Conservation (phyloP, 2,888 invertebrate species). For the Zootermopsis nevadensis region DNA sequence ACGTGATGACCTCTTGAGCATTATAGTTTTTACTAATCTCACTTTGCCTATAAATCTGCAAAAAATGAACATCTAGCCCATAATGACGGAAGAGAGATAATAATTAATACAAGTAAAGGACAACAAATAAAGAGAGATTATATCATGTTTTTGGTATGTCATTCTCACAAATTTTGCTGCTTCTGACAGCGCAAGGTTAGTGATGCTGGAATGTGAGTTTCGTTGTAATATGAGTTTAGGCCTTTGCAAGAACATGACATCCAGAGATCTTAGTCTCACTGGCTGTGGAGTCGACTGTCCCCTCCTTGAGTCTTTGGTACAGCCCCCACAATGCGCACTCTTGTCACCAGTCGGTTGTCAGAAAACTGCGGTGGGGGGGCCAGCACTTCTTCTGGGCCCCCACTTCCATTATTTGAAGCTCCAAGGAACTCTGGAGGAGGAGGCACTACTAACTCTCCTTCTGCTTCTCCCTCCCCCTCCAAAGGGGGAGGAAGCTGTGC, state of each 20-base stretch:
- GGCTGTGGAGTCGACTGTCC: conserved; percentile 49
- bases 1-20: conserved; percentile 5
- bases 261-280: conserved; percentile 28
- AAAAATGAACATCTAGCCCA: conserved; percentile 28
- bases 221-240: conserved; percentile 4
- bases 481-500: conserved; percentile 85
- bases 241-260: background rate
- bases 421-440: conserved; percentile 72
- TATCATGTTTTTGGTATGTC: background rate
- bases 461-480: conserved; percentile 74
- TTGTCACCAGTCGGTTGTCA: conserved; percentile 72
- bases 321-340: conserved; percentile 84
- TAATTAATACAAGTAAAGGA: conserved; percentile 28
- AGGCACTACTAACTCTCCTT: conserved; percentile 71
- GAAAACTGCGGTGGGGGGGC: conserved; percentile 94
- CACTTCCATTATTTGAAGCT: conserved; percentile 57
- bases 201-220: background rate
- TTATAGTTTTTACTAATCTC: conserved; percentile 7
- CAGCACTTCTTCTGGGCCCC: conserved; percentile 72
- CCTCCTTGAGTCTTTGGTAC: conserved; percentile 72
- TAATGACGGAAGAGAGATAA: conserved; percentile 6
- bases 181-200: background rate
- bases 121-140: conserved; percentile 25
- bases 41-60: conserved; percentile 24
- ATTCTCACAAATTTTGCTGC: too few relatives aligned